Base-by-base conservation (phyloP, 2,113 vertebrate genomes). In the Rhinolophus sinicus region DNA sequence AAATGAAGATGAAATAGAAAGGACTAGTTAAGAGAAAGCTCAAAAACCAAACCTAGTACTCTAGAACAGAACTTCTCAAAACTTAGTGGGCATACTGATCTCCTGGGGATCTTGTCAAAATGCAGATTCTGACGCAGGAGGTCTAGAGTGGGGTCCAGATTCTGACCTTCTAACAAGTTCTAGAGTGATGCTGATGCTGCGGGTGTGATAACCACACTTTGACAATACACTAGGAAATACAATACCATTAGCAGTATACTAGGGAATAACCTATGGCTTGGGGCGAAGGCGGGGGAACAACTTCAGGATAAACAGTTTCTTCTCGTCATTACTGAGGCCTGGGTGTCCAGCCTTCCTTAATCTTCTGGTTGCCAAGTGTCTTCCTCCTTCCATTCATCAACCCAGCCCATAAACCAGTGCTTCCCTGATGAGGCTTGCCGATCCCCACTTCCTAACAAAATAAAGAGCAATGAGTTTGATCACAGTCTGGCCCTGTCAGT, bases 1-100 rank as follows among this genome's bases (percentile, higher is more conserved):
- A 93, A 75, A 88, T 13, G 85, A 80, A 93, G 44, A 83, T 64
- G 33, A 72, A 88, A 70, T 47, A 93, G 12, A 91, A 88, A 90
- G 9, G 26, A 69, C 22, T 77, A 88, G 52, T 69, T 65, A 88
- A 82, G 21, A 95, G 47, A 94, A 93, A 15, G 15, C 62, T 94
- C 64, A 77, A 83, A 97, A 62, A 18, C 47, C 60, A 97, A 95
- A 88, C 22, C 30, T 81, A 65, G 89, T 64, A 94, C 21, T 73
- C 72, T 95, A 78, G 21, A 85, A 30, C 0, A 90, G 73, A 14
- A 28, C 33, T 86, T 83, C 52, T 92, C 73, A 93, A 87, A 89
- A 8, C 50, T 95, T 30, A 65, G n/a, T 62, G 15, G 76, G 44
- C 21, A 73, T 52, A 62, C 10, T 58, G 81, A 80, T 88, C 8